These are phyloP conservation scores for Artibeus lituratus DNA, from an alignment of 2,797 vertebrate genomes.

Conservation along the genomic window DNA sequence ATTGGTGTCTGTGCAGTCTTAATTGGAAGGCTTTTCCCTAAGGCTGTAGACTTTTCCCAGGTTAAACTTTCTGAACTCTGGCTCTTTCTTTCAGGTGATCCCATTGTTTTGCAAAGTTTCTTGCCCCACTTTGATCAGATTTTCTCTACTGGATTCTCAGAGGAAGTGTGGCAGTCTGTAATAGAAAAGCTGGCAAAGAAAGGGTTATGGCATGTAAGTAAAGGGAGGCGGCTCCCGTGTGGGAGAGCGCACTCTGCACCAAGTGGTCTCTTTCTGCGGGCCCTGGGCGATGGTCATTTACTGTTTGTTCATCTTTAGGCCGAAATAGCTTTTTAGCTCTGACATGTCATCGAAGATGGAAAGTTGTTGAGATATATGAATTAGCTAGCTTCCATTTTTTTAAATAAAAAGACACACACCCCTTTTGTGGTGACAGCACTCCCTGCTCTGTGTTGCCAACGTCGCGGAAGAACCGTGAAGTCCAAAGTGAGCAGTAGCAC, in stretches of 20 bases:
- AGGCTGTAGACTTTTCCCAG: background rate
- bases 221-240: background rate
- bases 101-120: slow-evolving; percentile 68
- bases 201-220: slow-evolving; percentile 82
- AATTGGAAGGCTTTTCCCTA: background rate
- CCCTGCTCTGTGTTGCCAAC: background rate
- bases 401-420: background rate
- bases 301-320: slow-evolving; percentile 12
- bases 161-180: slow-evolving; percentile 80
- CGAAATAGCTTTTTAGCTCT: background rate
- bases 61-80: slow-evolving; percentile 7
- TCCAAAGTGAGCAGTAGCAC: background rate
- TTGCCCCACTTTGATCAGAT: slow-evolving; percentile 61
- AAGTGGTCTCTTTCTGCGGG: background rate
- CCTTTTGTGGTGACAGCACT: background rate
- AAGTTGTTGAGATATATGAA: background rate
- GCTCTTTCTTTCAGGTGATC: slow-evolving; percentile 58
- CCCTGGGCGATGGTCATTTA: background rate
- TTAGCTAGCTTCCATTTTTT: background rate
- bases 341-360: background rate
- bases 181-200: slow-evolving; percentile 83
- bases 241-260: background rate
- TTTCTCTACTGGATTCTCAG: slow-evolving; percentile 69
- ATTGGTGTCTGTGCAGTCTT: background rate
- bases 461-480: background rate